Evolutionary conservation across 2,888 invertebrate genomes (phyloP), one percentile per base, ranked within the genome.

Genomic region (Rotaria macrura): DNA sequence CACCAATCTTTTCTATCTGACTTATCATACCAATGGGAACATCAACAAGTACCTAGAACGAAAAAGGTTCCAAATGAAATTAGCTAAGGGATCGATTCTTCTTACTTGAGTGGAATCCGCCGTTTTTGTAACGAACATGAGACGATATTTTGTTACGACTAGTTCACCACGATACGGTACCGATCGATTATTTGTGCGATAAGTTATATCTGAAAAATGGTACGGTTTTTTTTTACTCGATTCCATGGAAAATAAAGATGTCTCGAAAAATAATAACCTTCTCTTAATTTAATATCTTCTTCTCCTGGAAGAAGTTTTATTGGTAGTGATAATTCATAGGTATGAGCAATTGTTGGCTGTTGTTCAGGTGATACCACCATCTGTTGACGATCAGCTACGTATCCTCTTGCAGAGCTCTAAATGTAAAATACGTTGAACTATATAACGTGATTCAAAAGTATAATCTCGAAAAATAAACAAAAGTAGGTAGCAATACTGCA

Each of bases 1-100:
- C 84, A 20, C 86, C 86, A 54, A 86, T 74, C 79, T 86, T 86
- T 84, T 86, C 86, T 49, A 86, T 86, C 47, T 84, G 52, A 83
- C 84, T 65, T 40, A 86, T 84, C 65, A 86, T 84, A 34, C 86
- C 86, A 9, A 86, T 40, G 40, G 86, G 84, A 54, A 86, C 57
- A 55, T 86, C 86, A 43, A 79, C 79, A n/a, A 79, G 43, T n/a
- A 79, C 74, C 74, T 79, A 25, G 20, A 79, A n/a, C 3, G 20
- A 6, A 79, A 40, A 29, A 20, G 40, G 47, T 12, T 14, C 5
- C 47, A 47, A 12, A 12, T 12, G 10, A 47, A 47, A 47, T 47
- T 12, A 47, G 47, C 9, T 12, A 47, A 57, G n/a, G 14, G 5
- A 29, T 10, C n/a, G 9, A 57, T n/a, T 57, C n/a, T 25, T 25